Conservation (phyloP, 2,888 invertebrate species). For the Macrophya alboannulata region DNA sequence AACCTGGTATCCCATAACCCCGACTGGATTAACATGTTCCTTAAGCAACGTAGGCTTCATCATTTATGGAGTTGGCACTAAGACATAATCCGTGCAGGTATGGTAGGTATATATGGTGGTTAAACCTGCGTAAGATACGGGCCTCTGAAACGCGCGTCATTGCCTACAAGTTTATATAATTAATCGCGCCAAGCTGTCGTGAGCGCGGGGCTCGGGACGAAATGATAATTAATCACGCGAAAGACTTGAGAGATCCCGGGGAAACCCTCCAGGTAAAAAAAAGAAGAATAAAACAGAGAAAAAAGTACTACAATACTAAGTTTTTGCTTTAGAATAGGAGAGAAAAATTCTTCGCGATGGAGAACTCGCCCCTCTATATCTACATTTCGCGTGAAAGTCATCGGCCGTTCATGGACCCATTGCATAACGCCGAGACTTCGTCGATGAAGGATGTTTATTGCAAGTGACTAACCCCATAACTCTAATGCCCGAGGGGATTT, state of each 20-base stretch:
- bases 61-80: conserved; percentile 58
- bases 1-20: conserved; percentile 51
- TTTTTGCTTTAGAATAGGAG: conserved; percentile 21
- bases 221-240: conserved; percentile 53
- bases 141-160: conserved; percentile 66
- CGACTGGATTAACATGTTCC: conserved; percentile 57
- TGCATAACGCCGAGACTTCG: background rate
- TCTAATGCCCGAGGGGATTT: background rate
- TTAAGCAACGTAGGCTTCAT: conserved; percentile 53
- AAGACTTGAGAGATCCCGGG: conserved; percentile 32
- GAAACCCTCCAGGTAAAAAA: conserved; percentile 30
- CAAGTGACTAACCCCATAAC: conserved; percentile 26
- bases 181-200: conserved; percentile 50
- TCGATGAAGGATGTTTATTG: background rate
- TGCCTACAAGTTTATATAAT: conserved; percentile 56
- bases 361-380: background rate
- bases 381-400: background rate
- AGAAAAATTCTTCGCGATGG: background rate
- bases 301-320: background rate
- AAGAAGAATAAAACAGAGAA: too few species aligned
- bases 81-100: conserved; percentile 55
- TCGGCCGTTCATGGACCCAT: background rate
- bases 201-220: conserved; percentile 48
- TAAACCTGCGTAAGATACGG: conserved; percentile 51
- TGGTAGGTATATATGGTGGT: conserved; percentile 5